phyloP scores from a whole-genome alignment of 2,888 invertebrate species.

The Himalopsyche kuldschensis region DNA sequence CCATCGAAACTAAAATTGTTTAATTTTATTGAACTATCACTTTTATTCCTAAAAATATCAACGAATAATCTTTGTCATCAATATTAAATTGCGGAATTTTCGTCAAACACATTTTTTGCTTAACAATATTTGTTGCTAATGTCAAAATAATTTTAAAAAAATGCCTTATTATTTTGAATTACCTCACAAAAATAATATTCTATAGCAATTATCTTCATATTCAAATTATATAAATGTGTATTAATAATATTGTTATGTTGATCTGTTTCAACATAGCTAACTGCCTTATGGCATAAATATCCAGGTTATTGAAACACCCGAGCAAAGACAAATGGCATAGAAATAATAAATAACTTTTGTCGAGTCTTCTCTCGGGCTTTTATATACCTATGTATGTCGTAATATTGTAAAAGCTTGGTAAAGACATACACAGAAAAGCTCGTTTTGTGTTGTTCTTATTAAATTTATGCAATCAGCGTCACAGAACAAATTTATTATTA shows the following conservation, averaged over 20 bases:
- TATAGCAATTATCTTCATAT: background rate
- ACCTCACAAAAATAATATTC: too few relatives aligned
- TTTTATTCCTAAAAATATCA: too few relatives aligned
- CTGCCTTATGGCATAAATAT: background rate
- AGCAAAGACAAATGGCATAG: background rate
- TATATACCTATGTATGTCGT: background rate
- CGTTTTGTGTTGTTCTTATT: background rate
- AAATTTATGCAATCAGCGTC: too few relatives aligned
- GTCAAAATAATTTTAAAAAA: too few relatives aligned
- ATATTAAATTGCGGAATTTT: too few relatives aligned
- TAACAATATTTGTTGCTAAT: too few relatives aligned
- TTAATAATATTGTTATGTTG: background rate
- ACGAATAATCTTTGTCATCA: too few relatives aligned
- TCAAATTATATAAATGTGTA: background rate
- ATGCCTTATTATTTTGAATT: too few relatives aligned
- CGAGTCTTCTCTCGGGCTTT: background rate
- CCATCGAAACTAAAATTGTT: too few relatives aligned
- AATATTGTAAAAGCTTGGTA: background rate
- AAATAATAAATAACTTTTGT: background rate
- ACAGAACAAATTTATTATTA: too few relatives aligned
- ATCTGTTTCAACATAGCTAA: background rate
- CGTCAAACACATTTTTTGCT: too few relatives aligned
- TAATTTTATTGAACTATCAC: too few relatives aligned
- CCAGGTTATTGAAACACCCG: background rate
- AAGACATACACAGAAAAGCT: background rate